Conservation (phyloP, 2,888 invertebrate species). For the Plutella xylostella region DNA sequence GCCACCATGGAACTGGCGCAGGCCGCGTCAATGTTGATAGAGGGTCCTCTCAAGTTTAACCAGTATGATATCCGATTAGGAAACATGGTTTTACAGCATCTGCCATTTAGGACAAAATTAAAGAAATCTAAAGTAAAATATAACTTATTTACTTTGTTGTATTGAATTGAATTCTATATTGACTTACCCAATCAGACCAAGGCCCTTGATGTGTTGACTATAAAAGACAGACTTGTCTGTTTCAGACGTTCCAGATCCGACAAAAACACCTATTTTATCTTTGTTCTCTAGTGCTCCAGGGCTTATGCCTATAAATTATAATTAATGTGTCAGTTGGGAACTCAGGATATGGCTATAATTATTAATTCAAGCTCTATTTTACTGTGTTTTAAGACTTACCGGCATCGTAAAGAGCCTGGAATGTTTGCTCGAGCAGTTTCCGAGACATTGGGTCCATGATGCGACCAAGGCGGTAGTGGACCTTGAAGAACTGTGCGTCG, state of each 20-base stretch:
- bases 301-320: no score
- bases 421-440: slow-evolving; percentile 11
- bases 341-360: no score
- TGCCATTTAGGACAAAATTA: no score
- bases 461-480: slow-evolving; percentile 69
- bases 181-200: slow-evolving; percentile 39
- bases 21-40: slow-evolving; percentile 35
- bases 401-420: slow-evolving; percentile 10
- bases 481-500: slow-evolving; percentile 72
- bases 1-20: slow-evolving; percentile 42
- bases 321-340: no score
- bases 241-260: slow-evolving; percentile 68
- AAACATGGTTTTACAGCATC: slow-evolving; percentile 44
- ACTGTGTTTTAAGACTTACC: slow-evolving; percentile 4
- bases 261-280: slow-evolving; percentile 57
- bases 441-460: slow-evolving; percentile 10
- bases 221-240: slow-evolving; percentile 65
- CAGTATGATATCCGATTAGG: slow-evolving; percentile 53
- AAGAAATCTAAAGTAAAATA: no score
- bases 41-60: slow-evolving; percentile 48
- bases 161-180: neutral
- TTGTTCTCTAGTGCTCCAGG: no score
- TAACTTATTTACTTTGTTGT: no score
- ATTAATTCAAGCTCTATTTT: no score
- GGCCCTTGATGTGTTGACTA: slow-evolving; percentile 24